phyloP scores from a whole-genome alignment of 64 coral and sea anemone genomes.

The Actinia tenebrosa region DNA sequence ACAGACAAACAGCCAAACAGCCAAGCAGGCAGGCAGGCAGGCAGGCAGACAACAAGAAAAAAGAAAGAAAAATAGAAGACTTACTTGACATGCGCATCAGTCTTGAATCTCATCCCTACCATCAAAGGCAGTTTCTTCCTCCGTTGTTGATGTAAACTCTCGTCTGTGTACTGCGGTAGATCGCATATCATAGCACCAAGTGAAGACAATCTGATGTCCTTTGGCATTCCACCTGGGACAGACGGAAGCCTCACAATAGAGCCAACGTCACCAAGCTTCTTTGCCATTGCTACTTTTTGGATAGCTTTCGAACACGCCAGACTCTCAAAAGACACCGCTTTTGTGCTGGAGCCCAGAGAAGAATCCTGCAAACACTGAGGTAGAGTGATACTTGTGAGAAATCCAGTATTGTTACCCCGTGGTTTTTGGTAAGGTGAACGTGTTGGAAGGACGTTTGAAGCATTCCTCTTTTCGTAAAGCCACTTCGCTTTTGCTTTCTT shows the following conservation, averaged over 20 bases:
- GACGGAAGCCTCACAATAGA: neutral
- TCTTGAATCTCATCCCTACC: conserved; percentile 39
- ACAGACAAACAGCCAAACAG: too few species aligned
- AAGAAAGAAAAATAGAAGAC: too few species aligned
- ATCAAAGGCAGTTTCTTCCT: conserved; percentile 20
- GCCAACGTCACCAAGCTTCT: neutral
- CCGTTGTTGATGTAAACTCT: neutral
- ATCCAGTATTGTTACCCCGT: neutral
- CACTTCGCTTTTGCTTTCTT: neutral
- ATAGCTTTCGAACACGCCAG: neutral
- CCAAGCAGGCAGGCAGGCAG: too few species aligned
- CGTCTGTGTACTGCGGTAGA: neutral
- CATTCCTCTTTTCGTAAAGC: neutral
- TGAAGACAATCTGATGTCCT: neutral
- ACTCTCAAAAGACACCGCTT: neutral
- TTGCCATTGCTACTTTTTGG: neutral
- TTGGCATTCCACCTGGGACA: neutral
- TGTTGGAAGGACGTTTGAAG: neutral
- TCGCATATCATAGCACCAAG: neutral
- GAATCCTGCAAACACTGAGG: neutral
- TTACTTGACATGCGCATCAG: conserved; percentile 29
- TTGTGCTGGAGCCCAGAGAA: neutral
- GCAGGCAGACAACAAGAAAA: neutral
- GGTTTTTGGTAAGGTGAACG: neutral
- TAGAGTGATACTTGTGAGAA: neutral